Conservation (phyloP, 2,113 vertebrate species). For the Cheirogaleus medius region DNA sequence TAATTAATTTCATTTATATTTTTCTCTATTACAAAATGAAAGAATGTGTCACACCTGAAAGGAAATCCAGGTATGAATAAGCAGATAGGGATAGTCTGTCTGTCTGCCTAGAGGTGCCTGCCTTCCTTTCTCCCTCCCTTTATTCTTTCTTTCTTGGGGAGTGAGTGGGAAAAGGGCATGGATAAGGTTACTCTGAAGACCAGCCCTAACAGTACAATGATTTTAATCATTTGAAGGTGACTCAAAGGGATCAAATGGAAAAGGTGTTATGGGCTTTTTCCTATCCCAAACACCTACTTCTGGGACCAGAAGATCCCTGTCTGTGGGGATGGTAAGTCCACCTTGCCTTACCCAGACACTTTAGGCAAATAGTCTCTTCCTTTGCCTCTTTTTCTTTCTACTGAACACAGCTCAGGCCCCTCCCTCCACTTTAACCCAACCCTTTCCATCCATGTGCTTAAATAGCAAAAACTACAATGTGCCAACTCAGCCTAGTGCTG, state of each 20-base stretch:
- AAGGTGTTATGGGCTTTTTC: background rate
- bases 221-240: background rate
- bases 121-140: background rate
- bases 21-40: background rate
- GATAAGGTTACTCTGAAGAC: background rate
- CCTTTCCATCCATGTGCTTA: background rate
- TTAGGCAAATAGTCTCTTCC: background rate
- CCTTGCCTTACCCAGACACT: background rate
- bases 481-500: background rate
- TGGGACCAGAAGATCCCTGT: background rate
- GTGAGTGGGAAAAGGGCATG: background rate
- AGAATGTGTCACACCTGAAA: background rate
- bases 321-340: background rate
- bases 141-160: background rate
- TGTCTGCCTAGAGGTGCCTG: background rate
- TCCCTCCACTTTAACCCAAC: background rate
- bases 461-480: background rate
- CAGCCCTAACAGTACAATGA: background rate
- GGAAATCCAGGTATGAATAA: background rate
- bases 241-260: background rate
- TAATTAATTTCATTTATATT: background rate
- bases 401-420: background rate
- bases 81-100: background rate
- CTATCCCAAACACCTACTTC: background rate
- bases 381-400: background rate